Base-by-base conservation (phyloP, 2,797 vertebrate species). In the Myoxocephalus aenaeus region DNA sequence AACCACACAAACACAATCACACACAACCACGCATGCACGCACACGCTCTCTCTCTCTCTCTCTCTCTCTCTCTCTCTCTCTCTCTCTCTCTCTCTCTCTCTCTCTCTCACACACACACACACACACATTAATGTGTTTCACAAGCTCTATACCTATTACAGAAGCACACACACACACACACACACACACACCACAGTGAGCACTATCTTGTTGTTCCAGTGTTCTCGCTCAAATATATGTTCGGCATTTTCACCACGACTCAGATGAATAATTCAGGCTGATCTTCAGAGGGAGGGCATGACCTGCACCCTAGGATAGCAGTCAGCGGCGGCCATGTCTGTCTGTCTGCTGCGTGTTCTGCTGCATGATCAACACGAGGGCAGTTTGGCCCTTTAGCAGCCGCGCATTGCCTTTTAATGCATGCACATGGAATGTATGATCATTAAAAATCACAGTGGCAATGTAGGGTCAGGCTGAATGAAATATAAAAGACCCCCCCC, bases 211-310 rank as follows among this genome's bases (percentile, higher is more conserved):
- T 81, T 80, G 64, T 83, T 85, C 56, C 70, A 51, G 58, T 48
- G 29, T 32, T 34, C 64, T 65, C 77, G 11, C 69, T 91, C 78
- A 87, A 88, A 91, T 82, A 61, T 61, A 75, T 65, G 69, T 88
- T 93, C 91, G 90, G 80, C 83, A 89, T 93, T 93, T 93, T 83
- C 77, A 62, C 80, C 91, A 88, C 69, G 87, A 85, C 79, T 79
- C 66, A 20, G 69, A 90, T 94, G 86, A 94, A 94, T 94, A 89
- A 93, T 94, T 92, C 89, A 92, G 86, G 67, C 18, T 77, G 75
- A 79, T 83, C 85, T 89, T 87, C 85, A 69, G 76, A 83, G 87
- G 81, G 58, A 27, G 84, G 77, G 75, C 81, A 57, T 82, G 87
- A 86, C 86, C 62, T 82, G 82, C 81, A 87, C 77, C 78, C n/a